These are phyloP conservation scores for Carcharodon carcharias DNA, from an alignment of 2,797 vertebrate species.

Conservation along the genomic window DNA sequence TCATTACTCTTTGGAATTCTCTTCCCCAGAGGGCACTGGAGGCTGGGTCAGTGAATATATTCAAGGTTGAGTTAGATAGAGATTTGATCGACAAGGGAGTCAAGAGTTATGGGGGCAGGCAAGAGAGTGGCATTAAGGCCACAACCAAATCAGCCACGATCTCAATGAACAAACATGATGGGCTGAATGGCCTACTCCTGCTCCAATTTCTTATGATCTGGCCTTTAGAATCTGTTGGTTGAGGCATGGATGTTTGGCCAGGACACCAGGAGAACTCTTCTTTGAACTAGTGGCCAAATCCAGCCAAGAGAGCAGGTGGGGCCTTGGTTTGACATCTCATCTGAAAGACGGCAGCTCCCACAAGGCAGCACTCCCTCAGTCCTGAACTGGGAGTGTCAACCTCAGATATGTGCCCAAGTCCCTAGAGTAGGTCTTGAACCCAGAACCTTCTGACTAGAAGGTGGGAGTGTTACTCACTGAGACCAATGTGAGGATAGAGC, in stretches of 20 bases:
- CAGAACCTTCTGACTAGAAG: neutral
- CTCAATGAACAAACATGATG: no score
- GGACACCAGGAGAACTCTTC: neutral
- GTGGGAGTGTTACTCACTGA: neutral
- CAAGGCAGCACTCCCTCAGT: neutral
- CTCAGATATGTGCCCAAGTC: neutral
- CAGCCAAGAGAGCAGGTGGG: no score
- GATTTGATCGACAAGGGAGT: no score
- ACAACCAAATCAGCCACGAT: no score
- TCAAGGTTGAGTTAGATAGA: no score
- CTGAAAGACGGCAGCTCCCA: neutral
- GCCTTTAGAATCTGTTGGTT: neutral
- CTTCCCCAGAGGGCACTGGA: no score
- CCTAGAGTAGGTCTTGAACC: neutral
- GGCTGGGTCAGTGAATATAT: no score
- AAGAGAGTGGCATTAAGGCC: no score
- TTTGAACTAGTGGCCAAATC: neutral
- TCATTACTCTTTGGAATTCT: no score
- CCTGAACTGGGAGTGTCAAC: neutral
- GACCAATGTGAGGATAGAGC: neutral
- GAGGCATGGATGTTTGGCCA: neutral
- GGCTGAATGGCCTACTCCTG: no score
- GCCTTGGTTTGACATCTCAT: neutral
- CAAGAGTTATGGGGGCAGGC: no score
- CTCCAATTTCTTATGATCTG: no score